Evolutionary conservation across 2,113 vertebrate species (phyloP).

Genomic region (Carassius gibelio): DNA sequence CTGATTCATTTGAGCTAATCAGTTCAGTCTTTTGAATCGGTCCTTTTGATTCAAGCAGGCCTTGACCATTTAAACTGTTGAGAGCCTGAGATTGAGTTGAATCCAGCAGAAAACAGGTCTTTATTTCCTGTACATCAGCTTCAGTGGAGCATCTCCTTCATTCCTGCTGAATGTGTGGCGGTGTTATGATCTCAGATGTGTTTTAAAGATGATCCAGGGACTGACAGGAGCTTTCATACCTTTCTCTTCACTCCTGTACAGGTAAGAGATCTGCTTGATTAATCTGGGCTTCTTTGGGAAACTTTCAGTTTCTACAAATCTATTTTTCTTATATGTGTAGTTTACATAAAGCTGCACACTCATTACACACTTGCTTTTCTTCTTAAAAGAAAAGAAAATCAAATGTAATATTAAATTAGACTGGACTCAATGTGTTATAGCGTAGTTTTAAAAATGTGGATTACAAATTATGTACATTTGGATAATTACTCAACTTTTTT

Average conservation of each 20-base stretch:
- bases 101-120: too few relatives aligned
- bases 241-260: slow-evolving; percentile 65
- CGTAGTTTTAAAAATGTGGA: background rate
- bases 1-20: background rate
- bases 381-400: background rate
- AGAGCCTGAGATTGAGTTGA: background rate
- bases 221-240: slow-evolving; percentile 86
- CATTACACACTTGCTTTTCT: background rate
- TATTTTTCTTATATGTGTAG: background rate
- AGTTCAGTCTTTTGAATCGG: background rate
- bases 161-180: slow-evolving; percentile 74
- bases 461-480: background rate
- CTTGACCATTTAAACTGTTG: background rate
- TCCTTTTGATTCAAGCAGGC: background rate
- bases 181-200: slow-evolving; percentile 86
- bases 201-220: slow-evolving; percentile 87
- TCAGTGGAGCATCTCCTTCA: slow-evolving; percentile 66
- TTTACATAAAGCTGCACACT: background rate
- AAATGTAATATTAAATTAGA: background rate
- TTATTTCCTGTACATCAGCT: slow-evolving; percentile 38
- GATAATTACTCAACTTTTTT: background rate
- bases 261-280: slow-evolving; percentile 40
- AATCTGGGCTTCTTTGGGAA: background rate
- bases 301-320: slow-evolving; percentile 56
- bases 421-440: background rate